Percentiles rank a stretch among this genome's conserved stretches.
phyloP scores from a whole-genome alignment of 2,113 vertebrate species.

The Mustelus asterias region DNA sequence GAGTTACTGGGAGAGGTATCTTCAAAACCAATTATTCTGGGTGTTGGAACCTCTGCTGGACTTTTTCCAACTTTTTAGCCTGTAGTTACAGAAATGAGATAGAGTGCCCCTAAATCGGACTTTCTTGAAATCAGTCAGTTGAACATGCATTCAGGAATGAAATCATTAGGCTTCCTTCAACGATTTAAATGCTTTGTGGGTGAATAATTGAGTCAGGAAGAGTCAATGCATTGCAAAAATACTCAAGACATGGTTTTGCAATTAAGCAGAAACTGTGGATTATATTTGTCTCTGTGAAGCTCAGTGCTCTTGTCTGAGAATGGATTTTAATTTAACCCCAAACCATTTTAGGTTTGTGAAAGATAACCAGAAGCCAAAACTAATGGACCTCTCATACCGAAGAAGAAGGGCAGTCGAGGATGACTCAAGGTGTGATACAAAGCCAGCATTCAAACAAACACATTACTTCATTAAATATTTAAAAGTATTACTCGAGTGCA shows the following conservation, averaged over 20 bases:
- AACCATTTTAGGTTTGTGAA: neutral
- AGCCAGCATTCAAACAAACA: neutral
- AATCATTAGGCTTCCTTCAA: neutral
- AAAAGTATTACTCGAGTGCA: neutral
- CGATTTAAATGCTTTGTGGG: neutral
- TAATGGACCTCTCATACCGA: neutral
- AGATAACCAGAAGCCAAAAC: neutral
- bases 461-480: neutral
- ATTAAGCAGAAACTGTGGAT: conserved; percentile 9
- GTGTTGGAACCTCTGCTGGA: neutral
- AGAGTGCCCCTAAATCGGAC: neutral
- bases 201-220: conserved; percentile 21
- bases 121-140: neutral
- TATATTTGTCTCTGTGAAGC: neutral
- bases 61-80: neutral
- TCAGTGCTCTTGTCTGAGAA: neutral
- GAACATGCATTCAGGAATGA: neutral
- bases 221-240: neutral
- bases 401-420: no score
- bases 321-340: conserved; percentile 31
- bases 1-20: neutral
- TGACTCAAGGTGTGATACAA: neutral
- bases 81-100: neutral
- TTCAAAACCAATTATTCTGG: neutral
- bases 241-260: neutral